Base-by-base conservation (phyloP, 2,113 vertebrate species). In the Apeltes quadracus region DNA sequence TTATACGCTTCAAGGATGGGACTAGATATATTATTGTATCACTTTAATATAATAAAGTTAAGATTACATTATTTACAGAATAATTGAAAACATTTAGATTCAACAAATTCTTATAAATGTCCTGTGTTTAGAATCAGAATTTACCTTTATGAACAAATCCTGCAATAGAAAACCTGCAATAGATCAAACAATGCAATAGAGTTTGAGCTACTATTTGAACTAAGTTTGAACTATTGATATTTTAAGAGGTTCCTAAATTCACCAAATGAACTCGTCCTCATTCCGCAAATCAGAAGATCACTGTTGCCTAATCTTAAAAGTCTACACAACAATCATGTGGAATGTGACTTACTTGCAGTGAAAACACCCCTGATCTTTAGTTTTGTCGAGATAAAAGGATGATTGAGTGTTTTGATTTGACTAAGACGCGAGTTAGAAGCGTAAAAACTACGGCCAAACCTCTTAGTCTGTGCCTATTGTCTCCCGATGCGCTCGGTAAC, bases 401-500 rank as follows among this genome's bases (percentile, higher is more conserved):
- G 61, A 79, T 54, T 78, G 76, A 34, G 36, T 86, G 79, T 79
- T 82, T 80, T 84, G 72, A 86, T 80, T 83, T 75, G 72, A 77
- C 56, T 72, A 46, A 82, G 71, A 80, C 38, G 0, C n/a, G 75
- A 82, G 75, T 73, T 73, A 57, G 46, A 74, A 51, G 64, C 2
- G 69, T 81, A 71, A 70, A n/a, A 76, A 61, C 71, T 27, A 51
- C 53, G 36, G 66, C 69, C 61, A 23, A 29, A 69, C 69, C 48
- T 78, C 62, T 86, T 79, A 80, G 73, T 85, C 61, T 68, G 41
- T 16, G 36, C 50, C 67, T 41, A 23, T 86, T 78, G 88, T 88
- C 83, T 85, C 48, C 75, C 41, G 59, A 79, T 70, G 68, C 62
- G 75, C 72, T 72, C 57, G 53, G 87, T 78, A 89, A 90, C 83